These are phyloP conservation scores for Acropora tenuis DNA, from an alignment of 64 coral and sea anemone genomes.

Conservation along the genomic window DNA sequence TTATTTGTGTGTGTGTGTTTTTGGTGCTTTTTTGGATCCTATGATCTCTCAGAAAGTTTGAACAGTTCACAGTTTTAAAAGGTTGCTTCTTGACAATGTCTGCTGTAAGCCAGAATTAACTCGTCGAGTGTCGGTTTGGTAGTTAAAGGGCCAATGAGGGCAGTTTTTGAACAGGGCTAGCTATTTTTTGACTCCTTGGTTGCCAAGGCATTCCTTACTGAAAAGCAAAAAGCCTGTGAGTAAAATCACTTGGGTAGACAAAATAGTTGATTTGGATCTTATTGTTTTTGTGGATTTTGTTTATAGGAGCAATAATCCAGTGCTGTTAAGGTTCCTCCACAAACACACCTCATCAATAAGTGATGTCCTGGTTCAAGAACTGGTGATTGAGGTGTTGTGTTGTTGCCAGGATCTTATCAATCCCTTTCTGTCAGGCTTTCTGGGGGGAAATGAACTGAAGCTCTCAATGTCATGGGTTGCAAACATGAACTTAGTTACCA, in stretches of 20 bases:
- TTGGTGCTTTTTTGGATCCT: too few species aligned
- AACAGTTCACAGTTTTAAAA: too few species aligned
- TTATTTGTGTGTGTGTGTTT: too few species aligned
- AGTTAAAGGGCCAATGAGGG: too few species aligned
- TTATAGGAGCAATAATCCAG: conserved; percentile 83
- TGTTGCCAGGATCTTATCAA: conserved; percentile 82
- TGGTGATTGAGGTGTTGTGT: conserved; percentile 63
- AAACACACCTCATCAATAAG: conserved; percentile 50
- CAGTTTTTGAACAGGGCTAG: too few species aligned
- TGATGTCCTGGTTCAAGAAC: conserved; percentile 56
- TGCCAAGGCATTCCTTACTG: too few species aligned
- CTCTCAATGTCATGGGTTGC: conserved; percentile 85
- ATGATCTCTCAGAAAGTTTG: too few species aligned
- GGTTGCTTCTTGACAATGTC: too few species aligned
- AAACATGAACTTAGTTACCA: conserved; percentile 77
- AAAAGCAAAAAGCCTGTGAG: not conserved
- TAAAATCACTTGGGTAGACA: not conserved
- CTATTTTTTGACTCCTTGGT: too few species aligned
- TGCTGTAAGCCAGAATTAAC: too few species aligned
- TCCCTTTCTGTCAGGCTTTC: conserved; percentile 63
- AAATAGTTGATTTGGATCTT: not conserved
- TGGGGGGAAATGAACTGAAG: conserved; percentile 70
- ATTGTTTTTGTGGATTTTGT: not conserved
- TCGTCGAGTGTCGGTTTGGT: too few species aligned
- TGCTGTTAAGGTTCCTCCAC: conserved; percentile 78